Evolutionary conservation across 2,888 invertebrate genomes (phyloP), one percentile per base, ranked within the genome.

Genomic region (Andrena praecox): DNA sequence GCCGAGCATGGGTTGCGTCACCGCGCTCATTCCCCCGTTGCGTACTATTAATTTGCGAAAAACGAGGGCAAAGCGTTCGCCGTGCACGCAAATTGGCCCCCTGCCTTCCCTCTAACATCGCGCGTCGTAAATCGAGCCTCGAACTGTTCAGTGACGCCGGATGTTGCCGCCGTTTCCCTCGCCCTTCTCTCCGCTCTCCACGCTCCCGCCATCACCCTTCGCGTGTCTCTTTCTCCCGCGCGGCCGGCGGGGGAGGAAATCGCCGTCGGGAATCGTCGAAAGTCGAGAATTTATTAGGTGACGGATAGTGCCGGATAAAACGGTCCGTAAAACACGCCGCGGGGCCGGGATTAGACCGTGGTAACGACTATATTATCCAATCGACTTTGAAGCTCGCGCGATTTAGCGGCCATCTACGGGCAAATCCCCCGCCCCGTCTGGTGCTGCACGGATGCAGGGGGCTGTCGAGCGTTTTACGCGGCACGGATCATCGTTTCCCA

Each of bases 201-300:
- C n/a, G 16, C 8, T 24, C 20, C 16, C n/a, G 2, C 7, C 2
- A 2, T 27, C 24, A 0, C 24, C 27, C 35, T 24, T 12, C 24
- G 2, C 48, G 48, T 73, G 27, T 12, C 64, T 42, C 52, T 52
- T 33, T 60, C 59, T 33, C 20, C 50, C 31, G 16, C 27, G 48
- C n/a, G 35, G 6, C 68, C 68, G 83, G 71, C 67, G 76, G 73
- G 66, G 63, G 52, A 77, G 48, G 33, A 54, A 35, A 27, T n/a
- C 31, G n/a, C 67, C 29, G 67, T 24, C 16, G 69, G 56, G 63
- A 80, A 80, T 68, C 59, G 64, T 52, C 62, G 76, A 77, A 81
- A 70, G 62, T 70, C 29, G 77, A 75, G 80, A 88, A 91, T 90
- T 91, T 91, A 91, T 89, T 87, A 84, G 84, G 80, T 86, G 82